Base-by-base conservation (phyloP, 37 sponge, comb jelly and placozoan species). In the Chondrosia reniformis region DNA sequence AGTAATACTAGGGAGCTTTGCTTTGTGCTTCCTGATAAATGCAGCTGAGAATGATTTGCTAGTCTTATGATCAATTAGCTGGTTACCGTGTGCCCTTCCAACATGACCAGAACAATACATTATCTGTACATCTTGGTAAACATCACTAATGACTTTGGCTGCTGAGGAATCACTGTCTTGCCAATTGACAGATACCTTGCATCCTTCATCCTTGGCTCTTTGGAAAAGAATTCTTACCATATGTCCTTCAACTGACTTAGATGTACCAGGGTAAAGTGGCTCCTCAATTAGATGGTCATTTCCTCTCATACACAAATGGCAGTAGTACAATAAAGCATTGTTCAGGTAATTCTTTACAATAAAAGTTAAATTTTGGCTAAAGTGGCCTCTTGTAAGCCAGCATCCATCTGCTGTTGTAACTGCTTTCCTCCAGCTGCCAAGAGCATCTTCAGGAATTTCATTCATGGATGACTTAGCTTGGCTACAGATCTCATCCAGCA, bases 401-500 rank as follows among this genome's bases (percentile, higher is more conserved):
- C 54, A 49, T 17, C 54, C 54, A 49, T 49, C 54, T 49, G 54
- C 54, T 49, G 54, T 49, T 12, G 54, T 49, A 12, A 49, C 54
- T 49, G 54, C 54, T 19, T 49, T 49, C 54, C 17, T 17, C 54
- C 54, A 49, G 54, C 54, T 49, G 12, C 54, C 54, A 19, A 19
- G 54, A 19, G 12, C 33, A 9, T 10, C 27, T 40, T 21, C 33
- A 8, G 45, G 37, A 27, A 46, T 49, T 3, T 28, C 57, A 8
- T 46, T 66, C 81, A 80, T 80, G 19, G 66, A 55, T 21, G 66
- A 4, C 72, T 67, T 67, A 6, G 72, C 72, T 4, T 9, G 31
- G 24, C 37, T 58, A 67, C 67, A 79, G 33, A 41, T 74, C 46
- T 62, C 79, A 9, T 66, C 39, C 33, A 80, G 33, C 72, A 80